Evolutionary conservation across 2,888 invertebrate genomes (phyloP).

Genomic region (Apomyelois bistriatella): DNA sequence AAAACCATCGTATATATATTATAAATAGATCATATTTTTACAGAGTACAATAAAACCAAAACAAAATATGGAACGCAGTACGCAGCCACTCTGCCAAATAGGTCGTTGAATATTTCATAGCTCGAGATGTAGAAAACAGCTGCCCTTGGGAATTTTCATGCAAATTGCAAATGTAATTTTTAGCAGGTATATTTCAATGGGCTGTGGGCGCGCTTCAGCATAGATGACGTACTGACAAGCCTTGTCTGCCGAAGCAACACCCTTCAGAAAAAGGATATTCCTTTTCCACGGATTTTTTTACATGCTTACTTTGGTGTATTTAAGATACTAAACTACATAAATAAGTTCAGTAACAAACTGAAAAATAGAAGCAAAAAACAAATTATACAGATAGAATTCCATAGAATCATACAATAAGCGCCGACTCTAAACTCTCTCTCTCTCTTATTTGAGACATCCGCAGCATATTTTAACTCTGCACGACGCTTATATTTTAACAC

Average conservation of each 20-base stretch:
- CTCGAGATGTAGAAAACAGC: slow-evolving; percentile 11
- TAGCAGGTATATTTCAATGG: slow-evolving; percentile 1
- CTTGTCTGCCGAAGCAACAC: background rate
- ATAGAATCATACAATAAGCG: no score
- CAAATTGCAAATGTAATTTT: slow-evolving; percentile 12
- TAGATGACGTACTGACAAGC: background rate
- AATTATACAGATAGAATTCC: no score
- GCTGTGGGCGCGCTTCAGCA: background rate
- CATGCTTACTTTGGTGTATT: no score
- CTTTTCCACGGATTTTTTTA: background rate
- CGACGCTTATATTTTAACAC: no score
- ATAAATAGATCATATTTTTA: no score
- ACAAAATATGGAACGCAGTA: slow-evolving; percentile 4
- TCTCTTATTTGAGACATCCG: no score
- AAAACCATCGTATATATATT: no score
- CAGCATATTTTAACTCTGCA: no score
- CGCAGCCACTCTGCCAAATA: slow-evolving; percentile 7
- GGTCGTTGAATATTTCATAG: slow-evolving; percentile 13
- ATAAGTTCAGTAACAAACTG: no score
- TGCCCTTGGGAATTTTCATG: slow-evolving; percentile 1
- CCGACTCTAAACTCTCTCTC: no score
- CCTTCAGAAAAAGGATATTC: background rate
- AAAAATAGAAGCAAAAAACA: no score
- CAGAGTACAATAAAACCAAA: background rate
- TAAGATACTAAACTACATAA: no score